Evolutionary conservation across 2,113 vertebrate genomes (phyloP).

Genomic region (Azemiops feae): DNA sequence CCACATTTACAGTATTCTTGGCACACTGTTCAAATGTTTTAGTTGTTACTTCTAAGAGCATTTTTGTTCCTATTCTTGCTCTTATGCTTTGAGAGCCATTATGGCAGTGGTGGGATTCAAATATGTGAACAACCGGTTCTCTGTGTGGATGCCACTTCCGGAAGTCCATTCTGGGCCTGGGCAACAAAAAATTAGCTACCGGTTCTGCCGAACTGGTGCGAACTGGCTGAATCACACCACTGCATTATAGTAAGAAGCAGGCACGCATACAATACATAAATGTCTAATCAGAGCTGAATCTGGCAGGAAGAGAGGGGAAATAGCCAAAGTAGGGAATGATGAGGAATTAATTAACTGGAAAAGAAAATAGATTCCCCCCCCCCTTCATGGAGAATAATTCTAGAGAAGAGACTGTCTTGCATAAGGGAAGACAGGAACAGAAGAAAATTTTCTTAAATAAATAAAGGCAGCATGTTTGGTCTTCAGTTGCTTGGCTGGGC

Average conservation of each 20-base stretch:
- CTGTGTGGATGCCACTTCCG: too few relatives aligned
- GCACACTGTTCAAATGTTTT: neutral
- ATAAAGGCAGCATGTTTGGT: neutral
- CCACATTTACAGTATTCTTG: neutral
- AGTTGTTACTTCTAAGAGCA: neutral
- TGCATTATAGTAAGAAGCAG: neutral
- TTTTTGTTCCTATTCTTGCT: neutral
- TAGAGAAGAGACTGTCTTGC: neutral
- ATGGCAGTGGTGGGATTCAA: neutral
- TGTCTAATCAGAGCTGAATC: neutral
- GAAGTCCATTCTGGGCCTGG: too few relatives aligned
- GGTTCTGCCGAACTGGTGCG: too few relatives aligned
- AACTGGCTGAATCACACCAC: too few relatives aligned
- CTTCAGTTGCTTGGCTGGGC: neutral
- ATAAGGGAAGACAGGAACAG: neutral
- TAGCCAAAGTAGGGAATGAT: neutral
- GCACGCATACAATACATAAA: neutral
- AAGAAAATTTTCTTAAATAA: neutral
- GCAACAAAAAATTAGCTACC: too few relatives aligned
- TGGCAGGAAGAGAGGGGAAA: neutral
- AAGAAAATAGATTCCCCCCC: neutral
- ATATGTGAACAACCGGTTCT: too few relatives aligned
- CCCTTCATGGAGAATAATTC: neutral
- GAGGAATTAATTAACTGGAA: neutral
- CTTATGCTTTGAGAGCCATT: neutral